Conservation (phyloP, 2,113 vertebrate species). For the Microcebus griseorufus region DNA sequence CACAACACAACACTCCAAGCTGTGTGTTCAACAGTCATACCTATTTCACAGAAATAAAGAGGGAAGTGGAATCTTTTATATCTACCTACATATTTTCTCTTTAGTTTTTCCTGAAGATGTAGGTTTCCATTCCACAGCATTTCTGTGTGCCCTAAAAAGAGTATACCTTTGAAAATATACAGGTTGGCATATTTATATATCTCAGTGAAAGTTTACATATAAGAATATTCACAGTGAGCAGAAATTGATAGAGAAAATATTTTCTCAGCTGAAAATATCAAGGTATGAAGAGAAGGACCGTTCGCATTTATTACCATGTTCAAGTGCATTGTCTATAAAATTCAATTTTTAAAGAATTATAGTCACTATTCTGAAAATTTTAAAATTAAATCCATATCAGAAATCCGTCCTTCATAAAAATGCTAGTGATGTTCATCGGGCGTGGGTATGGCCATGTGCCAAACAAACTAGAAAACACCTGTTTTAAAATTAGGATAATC, state of each 20-base stretch:
- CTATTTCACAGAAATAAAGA: background rate
- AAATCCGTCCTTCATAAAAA: background rate
- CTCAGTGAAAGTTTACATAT: background rate
- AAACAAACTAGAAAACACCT: background rate
- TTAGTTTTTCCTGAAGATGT: background rate
- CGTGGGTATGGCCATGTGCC: rapidly evolving
- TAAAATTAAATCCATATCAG: background rate
- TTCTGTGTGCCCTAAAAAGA: background rate
- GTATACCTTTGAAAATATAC: background rate
- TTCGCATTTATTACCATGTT: background rate
- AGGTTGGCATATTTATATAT: background rate
- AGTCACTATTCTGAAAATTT: background rate
- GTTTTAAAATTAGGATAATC: background rate
- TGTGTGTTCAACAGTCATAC: background rate
- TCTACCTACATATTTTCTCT: background rate
- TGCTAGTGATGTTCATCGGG: rapidly evolving
- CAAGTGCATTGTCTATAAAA: background rate
- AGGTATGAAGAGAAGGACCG: background rate
- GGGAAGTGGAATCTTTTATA: background rate
- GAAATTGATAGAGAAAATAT: background rate
- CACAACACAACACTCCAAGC: rapidly evolving
- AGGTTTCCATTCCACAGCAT: background rate
- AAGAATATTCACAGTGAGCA: background rate
- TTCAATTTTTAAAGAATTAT: background rate
- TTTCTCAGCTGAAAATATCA: background rate